Evolutionary conservation across 1,140 invertebrate genomes (phyloP).

Genomic region (Drosophila mayri): DNA sequence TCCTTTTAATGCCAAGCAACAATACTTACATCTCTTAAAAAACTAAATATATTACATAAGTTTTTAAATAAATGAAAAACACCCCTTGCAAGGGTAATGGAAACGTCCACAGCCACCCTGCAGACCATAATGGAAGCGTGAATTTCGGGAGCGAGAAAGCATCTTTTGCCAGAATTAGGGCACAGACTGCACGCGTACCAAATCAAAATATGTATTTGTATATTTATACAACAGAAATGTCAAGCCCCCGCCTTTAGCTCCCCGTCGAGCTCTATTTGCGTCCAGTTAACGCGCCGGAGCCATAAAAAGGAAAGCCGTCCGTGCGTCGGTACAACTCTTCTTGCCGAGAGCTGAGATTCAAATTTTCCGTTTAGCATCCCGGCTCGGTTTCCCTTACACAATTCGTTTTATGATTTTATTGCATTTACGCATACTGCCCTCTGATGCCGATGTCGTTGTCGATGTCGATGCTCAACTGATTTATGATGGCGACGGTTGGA

Average conservation of each 20-base stretch:
- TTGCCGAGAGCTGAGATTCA: slow-evolving; percentile 60
- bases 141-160: not conserved
- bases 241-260: slow-evolving; percentile 30
- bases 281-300: slow-evolving; percentile 74
- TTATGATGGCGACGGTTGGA: slow-evolving; percentile 65
- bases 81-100: not conserved
- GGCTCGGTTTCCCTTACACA: slow-evolving; percentile 58
- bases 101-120: slow-evolving; percentile 19
- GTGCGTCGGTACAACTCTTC: slow-evolving; percentile 35
- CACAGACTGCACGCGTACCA: slow-evolving; percentile 73
- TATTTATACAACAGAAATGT: slow-evolving; percentile 69
- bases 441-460: slow-evolving; percentile 26
- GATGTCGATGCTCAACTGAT: slow-evolving; percentile 74
- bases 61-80: not conserved
- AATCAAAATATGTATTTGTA: slow-evolving; percentile 76
- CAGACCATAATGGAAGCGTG: slow-evolving; percentile 28
- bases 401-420: slow-evolving; percentile 83
- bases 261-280: slow-evolving; percentile 76
- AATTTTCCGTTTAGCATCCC: slow-evolving; percentile 74
- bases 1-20: too few relatives aligned
- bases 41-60: not conserved
- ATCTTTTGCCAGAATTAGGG: slow-evolving; percentile 46
- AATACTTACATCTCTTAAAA: not conserved
- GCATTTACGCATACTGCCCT: slow-evolving; percentile 79
- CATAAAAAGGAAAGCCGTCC: slow-evolving; percentile 72